Evolutionary conservation across 2,888 invertebrate species (phyloP), one percentile per base, ranked within the genome.

Genomic region (Tenthredo mesomela): DNA sequence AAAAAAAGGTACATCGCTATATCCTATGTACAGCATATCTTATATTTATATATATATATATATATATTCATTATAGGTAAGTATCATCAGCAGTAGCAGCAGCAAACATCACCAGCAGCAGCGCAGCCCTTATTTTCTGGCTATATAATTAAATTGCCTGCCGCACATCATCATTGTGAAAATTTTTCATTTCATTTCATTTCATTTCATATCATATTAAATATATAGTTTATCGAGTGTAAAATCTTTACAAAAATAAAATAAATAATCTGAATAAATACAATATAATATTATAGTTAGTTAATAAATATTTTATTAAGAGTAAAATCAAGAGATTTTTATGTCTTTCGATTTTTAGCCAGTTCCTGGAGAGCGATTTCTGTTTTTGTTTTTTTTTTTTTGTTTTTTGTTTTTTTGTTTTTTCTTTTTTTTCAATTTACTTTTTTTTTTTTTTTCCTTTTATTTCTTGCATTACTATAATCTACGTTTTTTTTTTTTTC

Each of bases 181-280:
- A 37, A 33, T 58, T 77, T 18, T 77, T 58, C 37, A n/a, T 65
- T 21, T 29, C 21, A 25, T 82, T 82, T 87, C 85, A 86, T 67
- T 84, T 70, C 43, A 12, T 43, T 7, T 73, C 71, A 21, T 73
- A 21, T 85, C 33, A 85, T 85, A 82, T 86, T 87, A 89, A 88
- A 89, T 88, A 88, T 82, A 87, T 87, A 87, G 88, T 67, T 33
- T 21, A 33, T 89, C 88, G 87, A 88, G 89, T 90, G 91, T 92
- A 92, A 92, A 85, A 85, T 91, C 90, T 92, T 92, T 91, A 91
- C 89, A 92, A 92, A 92, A 92, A 92, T 93, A 93, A 92, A 93
- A 93, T 93, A 93, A 93, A 93, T 93, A 92, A 93, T 93, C 91
- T 92, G 92, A 92, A 92, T 93, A 92, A 92, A 92, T 92, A 93